Conservation (phyloP, 2,888 invertebrate genomes). For the Andrena bucephala region DNA sequence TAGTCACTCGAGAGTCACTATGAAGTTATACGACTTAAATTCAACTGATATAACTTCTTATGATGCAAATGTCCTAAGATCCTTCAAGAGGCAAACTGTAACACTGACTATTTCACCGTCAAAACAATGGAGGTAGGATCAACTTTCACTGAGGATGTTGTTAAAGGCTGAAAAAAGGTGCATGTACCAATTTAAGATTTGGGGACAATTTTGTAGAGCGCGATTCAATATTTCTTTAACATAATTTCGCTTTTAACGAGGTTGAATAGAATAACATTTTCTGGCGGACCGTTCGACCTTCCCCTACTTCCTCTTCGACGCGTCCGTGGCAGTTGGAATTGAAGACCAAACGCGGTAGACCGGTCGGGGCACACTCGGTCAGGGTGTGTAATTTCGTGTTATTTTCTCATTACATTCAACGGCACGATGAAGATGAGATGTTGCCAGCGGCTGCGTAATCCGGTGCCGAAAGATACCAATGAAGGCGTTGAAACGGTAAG, state of each 20-base stretch:
- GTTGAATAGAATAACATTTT: background rate
- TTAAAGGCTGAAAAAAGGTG: no score
- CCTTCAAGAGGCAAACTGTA: no score
- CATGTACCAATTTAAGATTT: no score
- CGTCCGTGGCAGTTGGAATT: conserved; percentile 66
- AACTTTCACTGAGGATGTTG: no score
- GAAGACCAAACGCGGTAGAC: conserved; percentile 57
- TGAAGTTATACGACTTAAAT: no score
- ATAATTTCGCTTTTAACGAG: background rate
- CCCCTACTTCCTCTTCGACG: conserved; percentile 38
- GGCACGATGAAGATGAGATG: conserved; percentile 60
- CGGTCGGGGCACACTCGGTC: conserved; percentile 73
- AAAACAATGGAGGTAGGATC: no score
- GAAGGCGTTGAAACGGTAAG: conserved; percentile 72
- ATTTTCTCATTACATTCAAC: conserved; percentile 77
- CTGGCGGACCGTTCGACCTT: conserved; percentile 31
- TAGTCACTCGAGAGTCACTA: no score
- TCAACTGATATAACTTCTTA: no score
- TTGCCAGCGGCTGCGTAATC: conserved; percentile 65
- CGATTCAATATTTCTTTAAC: background rate
- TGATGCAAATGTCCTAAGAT: no score
- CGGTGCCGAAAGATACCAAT: conserved; percentile 69
- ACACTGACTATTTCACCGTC: no score
- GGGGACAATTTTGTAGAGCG: no score
- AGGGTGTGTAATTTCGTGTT: conserved; percentile 79